These are phyloP conservation scores for Aethes cnicana DNA, from an alignment of 2,888 invertebrate genomes.

Conservation along the genomic window DNA sequence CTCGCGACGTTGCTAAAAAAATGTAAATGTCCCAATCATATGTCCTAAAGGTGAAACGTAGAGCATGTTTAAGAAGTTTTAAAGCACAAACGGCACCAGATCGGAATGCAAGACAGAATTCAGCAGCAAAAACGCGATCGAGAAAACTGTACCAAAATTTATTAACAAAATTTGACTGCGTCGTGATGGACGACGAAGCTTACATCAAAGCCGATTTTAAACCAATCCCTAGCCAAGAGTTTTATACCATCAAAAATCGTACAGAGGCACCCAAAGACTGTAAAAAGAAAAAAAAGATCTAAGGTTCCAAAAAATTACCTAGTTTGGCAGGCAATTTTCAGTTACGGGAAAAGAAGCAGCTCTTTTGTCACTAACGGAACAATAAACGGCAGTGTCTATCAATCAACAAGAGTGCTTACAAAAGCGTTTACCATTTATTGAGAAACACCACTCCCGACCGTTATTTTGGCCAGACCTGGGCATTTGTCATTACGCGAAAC, in stretches of 20 bases:
- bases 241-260: neutral
- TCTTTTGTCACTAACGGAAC: neutral
- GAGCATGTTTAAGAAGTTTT: neutral
- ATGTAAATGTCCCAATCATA: neutral
- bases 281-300: conserved; percentile 1
- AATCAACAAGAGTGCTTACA: neutral
- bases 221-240: neutral
- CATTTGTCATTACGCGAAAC: no score
- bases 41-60: neutral
- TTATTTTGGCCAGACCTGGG: no score
- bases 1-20: neutral
- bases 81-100: neutral
- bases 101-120: neutral
- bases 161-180: neutral
- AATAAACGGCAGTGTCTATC: neutral
- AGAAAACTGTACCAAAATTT: neutral
- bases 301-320: neutral
- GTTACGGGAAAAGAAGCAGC: no score
- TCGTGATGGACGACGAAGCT: neutral
- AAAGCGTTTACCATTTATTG: conserved; percentile 4
- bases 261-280: conserved; percentile 1
- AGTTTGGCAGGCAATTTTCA: neutral
- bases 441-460: neutral
- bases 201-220: conserved; percentile 4
- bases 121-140: neutral